Evolutionary conservation across 1,140 invertebrate genomes (phyloP).

Genomic region (Nomia melanderi): DNA sequence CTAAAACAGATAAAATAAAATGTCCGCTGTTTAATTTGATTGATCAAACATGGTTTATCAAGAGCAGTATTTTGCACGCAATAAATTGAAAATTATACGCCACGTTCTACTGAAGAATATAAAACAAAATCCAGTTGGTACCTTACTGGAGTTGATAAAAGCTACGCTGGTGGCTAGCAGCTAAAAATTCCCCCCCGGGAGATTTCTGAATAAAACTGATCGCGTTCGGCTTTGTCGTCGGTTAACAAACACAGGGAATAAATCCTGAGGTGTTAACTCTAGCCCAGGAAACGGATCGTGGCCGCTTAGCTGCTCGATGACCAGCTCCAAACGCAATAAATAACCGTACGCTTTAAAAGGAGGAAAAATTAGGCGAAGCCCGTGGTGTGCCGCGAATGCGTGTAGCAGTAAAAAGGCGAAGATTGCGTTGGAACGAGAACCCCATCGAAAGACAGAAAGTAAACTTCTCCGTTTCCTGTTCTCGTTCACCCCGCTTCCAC

Average conservation of each 20-base stretch:
- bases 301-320: slow-evolving; percentile 5
- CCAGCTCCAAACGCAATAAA: slow-evolving; percentile 29
- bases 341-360: slow-evolving; percentile 7
- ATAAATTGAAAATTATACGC: not conserved
- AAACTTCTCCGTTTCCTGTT: not conserved
- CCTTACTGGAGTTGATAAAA: not conserved
- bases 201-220: not conserved
- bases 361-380: slow-evolving; percentile 18
- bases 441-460: not conserved
- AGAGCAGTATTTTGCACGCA: too few species aligned
- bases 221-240: not conserved
- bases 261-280: slow-evolving; percentile 15
- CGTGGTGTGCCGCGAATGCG: not conserved
- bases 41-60: too few species aligned
- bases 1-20: too few species aligned
- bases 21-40: too few species aligned
- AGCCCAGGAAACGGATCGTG: not conserved
- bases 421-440: not conserved
- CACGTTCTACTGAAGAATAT: not conserved
- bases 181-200: not conserved
- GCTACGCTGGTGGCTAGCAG: not conserved
- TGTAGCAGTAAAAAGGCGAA: slow-evolving; percentile 3
- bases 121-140: not conserved
- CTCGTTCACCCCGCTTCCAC: not conserved
- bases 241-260: slow-evolving; percentile 15